Conservation (phyloP, 2,888 invertebrate species). For the Dilophus febrilis region DNA sequence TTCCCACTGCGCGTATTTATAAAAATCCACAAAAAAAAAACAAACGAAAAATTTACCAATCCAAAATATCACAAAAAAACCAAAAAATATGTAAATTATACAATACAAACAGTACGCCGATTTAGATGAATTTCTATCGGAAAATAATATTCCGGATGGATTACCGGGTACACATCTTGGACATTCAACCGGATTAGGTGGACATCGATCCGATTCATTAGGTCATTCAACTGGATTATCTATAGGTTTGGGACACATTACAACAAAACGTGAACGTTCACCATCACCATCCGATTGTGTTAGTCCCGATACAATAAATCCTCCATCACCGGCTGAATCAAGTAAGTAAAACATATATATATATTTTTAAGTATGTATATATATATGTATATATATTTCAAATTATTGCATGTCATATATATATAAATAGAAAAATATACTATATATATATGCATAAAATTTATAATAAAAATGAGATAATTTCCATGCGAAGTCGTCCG, state of each 20-base stretch:
- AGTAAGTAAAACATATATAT: constrained; percentile 60
- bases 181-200: constrained; percentile 27
- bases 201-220: constrained; percentile 30
- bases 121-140: constrained; percentile 90
- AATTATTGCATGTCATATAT: no score
- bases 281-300: constrained; percentile 78
- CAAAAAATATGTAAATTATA: no score
- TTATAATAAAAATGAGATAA: no score
- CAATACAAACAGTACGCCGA: constrained; percentile 92
- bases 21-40: no score
- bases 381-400: no score
- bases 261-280: constrained; percentile 70
- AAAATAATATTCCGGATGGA: constrained; percentile 82
- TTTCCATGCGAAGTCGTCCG: no score
- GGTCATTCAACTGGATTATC: constrained; percentile 39
- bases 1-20: no score
- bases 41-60: no score
- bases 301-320: constrained; percentile 77
- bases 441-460: no score
- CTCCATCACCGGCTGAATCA: constrained; percentile 78
- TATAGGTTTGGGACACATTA: constrained; percentile 42
- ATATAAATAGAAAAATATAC: no score
- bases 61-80: no score
- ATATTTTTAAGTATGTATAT: no score
- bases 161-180: constrained; percentile 40